phyloP scores from a whole-genome alignment of 2,888 invertebrate genomes.

The Cynaeus angustus region DNA sequence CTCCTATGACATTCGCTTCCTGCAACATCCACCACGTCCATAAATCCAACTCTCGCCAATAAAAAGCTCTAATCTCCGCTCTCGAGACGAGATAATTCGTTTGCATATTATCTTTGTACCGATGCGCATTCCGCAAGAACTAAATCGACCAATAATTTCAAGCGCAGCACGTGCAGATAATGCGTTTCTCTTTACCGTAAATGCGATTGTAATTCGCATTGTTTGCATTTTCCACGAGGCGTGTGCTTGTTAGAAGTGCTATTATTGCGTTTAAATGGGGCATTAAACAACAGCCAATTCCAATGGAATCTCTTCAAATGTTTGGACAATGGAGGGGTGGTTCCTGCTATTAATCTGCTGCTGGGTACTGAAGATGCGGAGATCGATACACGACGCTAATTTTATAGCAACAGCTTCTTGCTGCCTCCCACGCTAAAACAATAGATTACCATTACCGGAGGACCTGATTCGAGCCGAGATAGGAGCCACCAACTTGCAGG shows the following conservation, averaged over 20 bases:
- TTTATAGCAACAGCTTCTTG: slow-evolving; percentile 48
- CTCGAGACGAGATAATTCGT: slow-evolving; percentile 20
- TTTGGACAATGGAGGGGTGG: slow-evolving; percentile 22
- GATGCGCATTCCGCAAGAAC: slow-evolving; percentile 26
- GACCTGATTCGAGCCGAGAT: slow-evolving; percentile 1
- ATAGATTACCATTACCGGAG: slow-evolving; percentile 24
- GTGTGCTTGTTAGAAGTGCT: slow-evolving; percentile 57
- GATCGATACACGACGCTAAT: slow-evolving; percentile 35
- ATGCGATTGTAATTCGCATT: slow-evolving; percentile 61
- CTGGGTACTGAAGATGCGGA: slow-evolving; percentile 7
- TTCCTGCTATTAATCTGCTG: slow-evolving; percentile 27
- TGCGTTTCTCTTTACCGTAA: slow-evolving; percentile 54
- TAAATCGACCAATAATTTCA: slow-evolving; percentile 44
- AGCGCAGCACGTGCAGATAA: slow-evolving; percentile 50
- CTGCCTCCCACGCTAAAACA: slow-evolving; percentile 37
- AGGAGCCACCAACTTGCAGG: slow-evolving; percentile 4
- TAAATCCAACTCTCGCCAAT: no score
- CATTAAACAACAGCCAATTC: slow-evolving; percentile 55
- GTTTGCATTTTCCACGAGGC: slow-evolving; percentile 59
- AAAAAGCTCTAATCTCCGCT: neutral
- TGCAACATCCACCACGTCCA: no score
- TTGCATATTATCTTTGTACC: slow-evolving; percentile 20
- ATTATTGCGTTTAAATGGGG: slow-evolving; percentile 60
- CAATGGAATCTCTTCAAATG: slow-evolving; percentile 12
- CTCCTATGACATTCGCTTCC: no score